These are phyloP conservation scores for Sceloporus tristichus DNA, from an alignment of 2,113 vertebrate genomes.

Conservation along the genomic window DNA sequence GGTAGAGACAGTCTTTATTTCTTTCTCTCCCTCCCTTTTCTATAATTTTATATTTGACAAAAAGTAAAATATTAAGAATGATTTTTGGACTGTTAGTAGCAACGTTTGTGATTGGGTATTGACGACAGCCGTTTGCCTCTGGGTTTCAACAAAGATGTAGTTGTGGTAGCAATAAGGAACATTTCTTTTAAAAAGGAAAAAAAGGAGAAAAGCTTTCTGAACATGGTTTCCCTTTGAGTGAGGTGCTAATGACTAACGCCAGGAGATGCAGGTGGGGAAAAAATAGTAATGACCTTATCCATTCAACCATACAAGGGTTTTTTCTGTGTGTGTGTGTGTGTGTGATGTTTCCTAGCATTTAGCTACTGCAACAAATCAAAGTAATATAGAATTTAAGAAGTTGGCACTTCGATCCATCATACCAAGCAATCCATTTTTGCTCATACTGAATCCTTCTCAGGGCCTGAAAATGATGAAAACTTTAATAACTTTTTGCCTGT, in stretches of 20 bases:
- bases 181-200: conserved; percentile 8
- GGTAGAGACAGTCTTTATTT: not conserved
- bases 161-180: not conserved
- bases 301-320: not conserved
- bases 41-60: not conserved
- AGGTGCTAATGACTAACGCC: conserved; percentile 38
- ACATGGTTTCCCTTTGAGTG: conserved; percentile 12
- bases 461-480: conserved; percentile 46
- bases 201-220: not conserved
- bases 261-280: not conserved
- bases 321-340: not conserved
- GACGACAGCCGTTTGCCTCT: conserved; percentile 1
- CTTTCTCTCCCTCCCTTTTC: too few species aligned
- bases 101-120: conserved; percentile 14
- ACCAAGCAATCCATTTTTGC: conserved; percentile 32
- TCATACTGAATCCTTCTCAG: conserved; percentile 1
- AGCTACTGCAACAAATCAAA: conserved; percentile 54
- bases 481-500: conserved; percentile 33
- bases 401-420: conserved; percentile 15
- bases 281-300: conserved; percentile 11
- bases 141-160: not conserved
- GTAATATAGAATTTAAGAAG: conserved; percentile 44
- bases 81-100: not conserved
- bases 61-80: not conserved
- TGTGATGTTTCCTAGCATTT: conserved; percentile 28